Conservation (phyloP, 2,113 vertebrate genomes). For the Mormyrus iriodes region DNA sequence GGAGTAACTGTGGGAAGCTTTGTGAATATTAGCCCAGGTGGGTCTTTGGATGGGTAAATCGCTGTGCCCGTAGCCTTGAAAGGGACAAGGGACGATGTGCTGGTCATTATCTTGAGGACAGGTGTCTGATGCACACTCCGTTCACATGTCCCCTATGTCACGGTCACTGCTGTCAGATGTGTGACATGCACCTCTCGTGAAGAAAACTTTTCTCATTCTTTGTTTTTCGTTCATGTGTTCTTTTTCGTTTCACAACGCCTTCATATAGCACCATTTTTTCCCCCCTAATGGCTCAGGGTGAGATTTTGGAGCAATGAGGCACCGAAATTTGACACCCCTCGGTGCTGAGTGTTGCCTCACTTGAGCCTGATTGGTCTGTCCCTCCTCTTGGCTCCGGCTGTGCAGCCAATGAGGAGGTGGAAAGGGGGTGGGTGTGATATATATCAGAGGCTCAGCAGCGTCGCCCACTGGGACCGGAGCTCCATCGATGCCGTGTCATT, state of each 20-base stretch:
- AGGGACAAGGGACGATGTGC: neutral
- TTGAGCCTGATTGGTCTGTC: neutral
- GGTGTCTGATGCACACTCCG: neutral
- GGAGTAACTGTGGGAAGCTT: neutral
- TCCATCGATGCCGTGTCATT: neutral
- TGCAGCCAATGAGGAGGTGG: slow-evolving; percentile 3
- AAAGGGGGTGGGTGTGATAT: slow-evolving; percentile 4
- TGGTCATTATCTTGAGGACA: neutral
- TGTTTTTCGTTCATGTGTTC: neutral
- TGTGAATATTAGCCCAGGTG: neutral
- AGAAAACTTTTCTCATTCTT: neutral
- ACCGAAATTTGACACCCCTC: slow-evolving; percentile 10
- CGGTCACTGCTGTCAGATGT: neutral
- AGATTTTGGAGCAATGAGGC: neutral
- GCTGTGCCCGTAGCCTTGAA: neutral
- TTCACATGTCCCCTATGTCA: neutral
- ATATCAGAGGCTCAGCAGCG: neutral
- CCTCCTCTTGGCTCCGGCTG: slow-evolving; percentile 6
- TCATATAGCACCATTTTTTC: neutral
- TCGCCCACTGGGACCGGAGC: neutral
- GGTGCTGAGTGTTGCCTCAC: neutral
- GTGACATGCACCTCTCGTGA: neutral
- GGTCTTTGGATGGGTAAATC: neutral
- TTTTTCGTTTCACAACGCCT: neutral
- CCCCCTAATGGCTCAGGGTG: neutral